These are phyloP conservation scores for Adelphocoris suturalis DNA, from an alignment of 2,888 invertebrate genomes.

Conservation along the genomic window DNA sequence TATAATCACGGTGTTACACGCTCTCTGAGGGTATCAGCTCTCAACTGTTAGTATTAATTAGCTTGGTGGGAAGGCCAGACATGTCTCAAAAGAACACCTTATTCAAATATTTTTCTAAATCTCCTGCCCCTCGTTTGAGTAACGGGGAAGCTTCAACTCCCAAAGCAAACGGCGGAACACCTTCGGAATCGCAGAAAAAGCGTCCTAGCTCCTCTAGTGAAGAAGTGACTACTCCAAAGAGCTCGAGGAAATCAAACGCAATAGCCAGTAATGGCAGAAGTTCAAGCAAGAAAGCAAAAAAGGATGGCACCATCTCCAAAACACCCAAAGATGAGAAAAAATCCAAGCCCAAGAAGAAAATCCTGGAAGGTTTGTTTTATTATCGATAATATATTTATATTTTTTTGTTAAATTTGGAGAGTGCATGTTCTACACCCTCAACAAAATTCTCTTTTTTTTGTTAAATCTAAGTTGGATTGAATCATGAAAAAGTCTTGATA, in stretches of 20 bases:
- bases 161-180: neutral
- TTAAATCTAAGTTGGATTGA: too few species aligned
- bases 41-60: too few species aligned
- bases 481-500: too few species aligned
- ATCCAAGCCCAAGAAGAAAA: conserved; percentile 47
- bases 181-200: neutral
- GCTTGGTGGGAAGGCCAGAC: too few species aligned
- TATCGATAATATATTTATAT: too few species aligned
- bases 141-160: conserved; percentile 9
- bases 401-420: too few species aligned
- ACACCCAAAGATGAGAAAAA: conserved; percentile 30
- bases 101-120: conserved; percentile 85
- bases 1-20: too few species aligned
- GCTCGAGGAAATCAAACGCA: conserved; percentile 31
- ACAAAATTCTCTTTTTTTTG: too few species aligned
- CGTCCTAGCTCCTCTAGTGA: neutral
- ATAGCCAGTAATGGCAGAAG: conserved; percentile 2
- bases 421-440: too few species aligned
- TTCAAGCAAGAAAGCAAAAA: conserved; percentile 1
- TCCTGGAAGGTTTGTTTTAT: conserved; percentile 11
- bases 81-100: conserved; percentile 79
- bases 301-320: neutral
- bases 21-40: too few species aligned
- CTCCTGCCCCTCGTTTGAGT: conserved; percentile 78
- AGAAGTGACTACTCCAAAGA: conserved; percentile 39